phyloP scores from a whole-genome alignment of 2,113 vertebrate species.

The Triplophysa rosa region DNA sequence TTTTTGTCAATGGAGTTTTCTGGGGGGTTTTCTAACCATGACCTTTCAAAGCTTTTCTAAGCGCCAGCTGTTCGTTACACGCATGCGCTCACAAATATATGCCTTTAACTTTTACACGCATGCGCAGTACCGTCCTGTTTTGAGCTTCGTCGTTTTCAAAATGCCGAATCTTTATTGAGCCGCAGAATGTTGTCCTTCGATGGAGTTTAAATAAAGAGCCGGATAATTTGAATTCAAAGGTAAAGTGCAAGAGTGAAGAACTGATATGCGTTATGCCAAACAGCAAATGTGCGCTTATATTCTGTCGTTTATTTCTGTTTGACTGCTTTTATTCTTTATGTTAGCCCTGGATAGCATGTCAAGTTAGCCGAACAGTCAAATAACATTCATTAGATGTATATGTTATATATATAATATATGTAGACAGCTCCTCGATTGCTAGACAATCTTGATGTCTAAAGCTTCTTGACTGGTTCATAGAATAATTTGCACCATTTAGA shows the following conservation, averaged over 20 bases:
- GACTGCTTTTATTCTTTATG: not conserved
- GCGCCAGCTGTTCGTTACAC: not conserved
- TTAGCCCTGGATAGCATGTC: slow-evolving; percentile 8
- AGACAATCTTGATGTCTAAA: too few relatives aligned
- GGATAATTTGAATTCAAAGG: slow-evolving; percentile 76
- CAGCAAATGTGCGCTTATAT: not conserved
- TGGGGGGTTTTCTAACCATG: not conserved
- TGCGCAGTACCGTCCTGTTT: not conserved
- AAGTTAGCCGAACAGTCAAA: not conserved
- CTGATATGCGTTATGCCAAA: not conserved
- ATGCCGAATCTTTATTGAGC: slow-evolving; percentile 71
- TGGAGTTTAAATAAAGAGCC: slow-evolving; percentile 79
- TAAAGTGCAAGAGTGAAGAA: slow-evolving; percentile 58
- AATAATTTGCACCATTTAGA: not conserved
- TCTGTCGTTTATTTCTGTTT: not conserved
- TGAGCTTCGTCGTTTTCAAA: slow-evolving; percentile 45
- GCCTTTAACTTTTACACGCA: not conserved
- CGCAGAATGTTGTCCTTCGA: slow-evolving; percentile 62
- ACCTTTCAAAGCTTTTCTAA: not conserved
- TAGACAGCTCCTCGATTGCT: not conserved
- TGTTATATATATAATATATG: not conserved
- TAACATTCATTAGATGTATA: not conserved
- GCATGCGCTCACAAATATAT: not conserved
- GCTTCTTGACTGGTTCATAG: not conserved
- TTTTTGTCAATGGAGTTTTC: not conserved